Evolutionary conservation across 2,888 invertebrate genomes (phyloP), one percentile per base, ranked within the genome.

Genomic region (Polymixis flavicincta): DNA sequence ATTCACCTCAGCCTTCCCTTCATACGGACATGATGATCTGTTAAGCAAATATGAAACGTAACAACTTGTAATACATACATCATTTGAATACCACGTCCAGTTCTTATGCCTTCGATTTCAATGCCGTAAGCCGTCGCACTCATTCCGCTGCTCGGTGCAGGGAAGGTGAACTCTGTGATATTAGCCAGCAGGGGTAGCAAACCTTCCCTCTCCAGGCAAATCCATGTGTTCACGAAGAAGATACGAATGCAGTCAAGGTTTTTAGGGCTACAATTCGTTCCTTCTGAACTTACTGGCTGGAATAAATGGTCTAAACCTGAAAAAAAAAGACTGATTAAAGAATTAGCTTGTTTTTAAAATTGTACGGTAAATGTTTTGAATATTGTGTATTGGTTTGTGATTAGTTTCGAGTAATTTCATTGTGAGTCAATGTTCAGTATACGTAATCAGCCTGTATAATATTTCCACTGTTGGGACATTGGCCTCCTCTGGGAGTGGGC

Each of bases 171-270:
- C n/a, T 60, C 32, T 1, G 69, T n/a, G 32, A 61, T n/a, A n/a
- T 69, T 61, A 22, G n/a, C 48, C 32, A 61, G 48, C 32, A 8
- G 11, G 17, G 69, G 48, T 19, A 69, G 48, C 45, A 69, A 45
- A 11, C 32, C 69, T 48, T 69, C 17, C 17, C 22, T 59, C 7
- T n/a, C 1, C 6, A 69, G 1, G 14, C 69, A 69, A 4, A 1
- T 1, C 59, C 69, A 69, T 17, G 69, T 69, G 69, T 69, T 69
- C 6, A 13, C 22, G 17, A 59, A 69, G 32, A 4, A 69, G 5
- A 57, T 28, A 45, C 57, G 69, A 48, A 69, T 69, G 22, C 60
- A 69, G n/a, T 69, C 69, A 5, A 60, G n/a, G 17, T 61, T 69
- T 13, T 61, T 60, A 32, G 48, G 48, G 25, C 0, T 13, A 48